Evolutionary conservation across 2,797 vertebrate genomes (phyloP).

Genomic region (Glyptemys insculpta): DNA sequence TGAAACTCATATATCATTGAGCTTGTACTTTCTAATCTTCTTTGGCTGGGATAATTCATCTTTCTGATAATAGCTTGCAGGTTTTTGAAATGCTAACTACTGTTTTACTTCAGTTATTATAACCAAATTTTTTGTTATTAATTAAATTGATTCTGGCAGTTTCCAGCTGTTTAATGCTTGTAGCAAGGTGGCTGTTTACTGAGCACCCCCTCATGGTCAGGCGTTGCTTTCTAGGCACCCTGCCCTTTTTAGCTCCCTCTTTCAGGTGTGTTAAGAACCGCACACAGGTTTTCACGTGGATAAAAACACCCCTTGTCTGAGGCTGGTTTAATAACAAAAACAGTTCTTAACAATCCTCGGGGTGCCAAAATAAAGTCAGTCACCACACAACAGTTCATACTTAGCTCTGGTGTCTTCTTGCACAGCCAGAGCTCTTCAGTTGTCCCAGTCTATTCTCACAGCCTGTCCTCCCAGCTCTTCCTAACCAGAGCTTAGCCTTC

Average conservation of each 20-base stretch:
- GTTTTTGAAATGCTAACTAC: constrained; percentile 52
- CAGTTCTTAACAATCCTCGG: neutral
- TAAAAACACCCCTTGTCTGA: neutral
- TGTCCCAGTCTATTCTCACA: neutral
- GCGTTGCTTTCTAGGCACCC: neutral
- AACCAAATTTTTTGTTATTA: constrained; percentile 31
- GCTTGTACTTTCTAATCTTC: constrained; percentile 18
- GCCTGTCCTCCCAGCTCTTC: neutral
- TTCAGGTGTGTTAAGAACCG: neutral
- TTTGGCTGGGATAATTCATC: constrained; percentile 46
- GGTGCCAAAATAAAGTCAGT: neutral
- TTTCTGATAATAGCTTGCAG: constrained; percentile 29
- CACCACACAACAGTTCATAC: neutral
- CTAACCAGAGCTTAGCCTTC: neutral
- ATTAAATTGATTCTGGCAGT: neutral
- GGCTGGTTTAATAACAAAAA: neutral
- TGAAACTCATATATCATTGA: constrained; percentile 20
- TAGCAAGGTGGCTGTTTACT: neutral
- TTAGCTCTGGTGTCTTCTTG: neutral
- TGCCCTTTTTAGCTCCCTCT: neutral
- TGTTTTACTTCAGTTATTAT: constrained; percentile 44
- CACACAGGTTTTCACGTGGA: neutral
- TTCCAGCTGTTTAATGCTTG: neutral
- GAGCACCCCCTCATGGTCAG: neutral
- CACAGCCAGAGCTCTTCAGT: neutral